Base-by-base conservation (phyloP, 2,113 vertebrate species). In the Himantopus leucocephalus region DNA sequence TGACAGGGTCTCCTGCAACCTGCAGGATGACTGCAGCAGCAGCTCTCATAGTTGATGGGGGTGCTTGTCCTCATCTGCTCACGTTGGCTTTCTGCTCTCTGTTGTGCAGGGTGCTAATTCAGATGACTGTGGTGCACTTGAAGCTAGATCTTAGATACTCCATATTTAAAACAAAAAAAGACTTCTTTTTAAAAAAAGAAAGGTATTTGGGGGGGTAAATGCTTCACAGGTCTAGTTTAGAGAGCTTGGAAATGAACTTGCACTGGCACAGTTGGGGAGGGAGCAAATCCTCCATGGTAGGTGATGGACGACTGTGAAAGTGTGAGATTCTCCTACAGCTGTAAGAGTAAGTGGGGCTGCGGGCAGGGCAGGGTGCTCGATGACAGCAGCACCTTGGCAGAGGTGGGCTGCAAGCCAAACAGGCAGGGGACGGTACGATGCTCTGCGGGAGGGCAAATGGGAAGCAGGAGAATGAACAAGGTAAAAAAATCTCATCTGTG, bases 11-110 rank as follows among this genome's bases (percentile, higher is more conserved):
- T 60, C 24, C 84, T 45, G 10, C 5, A 7, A 13, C 24, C 84
- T 45, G 10, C 5, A 7, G 16, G 21, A 6, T 2, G 13, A 21
- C 5, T 5, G 63, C 45, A 55, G 63, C 45, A 29, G 19, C 45
- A 43, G 72, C 71, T 63, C 72, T 35, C 15, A 0, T 10, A 19
- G 47, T 7, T n/a, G 24, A 6, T 37, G 0, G 3, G 45, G 24
- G 3, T 68, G 16, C 52, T 63, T 41, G 58, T 41, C 63, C 43
- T 55, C 19, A 2, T 5, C 73, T 47, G n/a, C 53, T 73, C 0
- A 0, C 3, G 2, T 26, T 59, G 5, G 29, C 55, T 74, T 56
- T 43, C 77, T 67, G 9, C 43, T 56, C 27, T 50, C 30, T 30
- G 0, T 14, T 55, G 12, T 34, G n/a, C 18, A 50, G 43, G 11